Base-by-base conservation (phyloP, 2,113 vertebrate genomes). In the Podarcis cretensis region DNA sequence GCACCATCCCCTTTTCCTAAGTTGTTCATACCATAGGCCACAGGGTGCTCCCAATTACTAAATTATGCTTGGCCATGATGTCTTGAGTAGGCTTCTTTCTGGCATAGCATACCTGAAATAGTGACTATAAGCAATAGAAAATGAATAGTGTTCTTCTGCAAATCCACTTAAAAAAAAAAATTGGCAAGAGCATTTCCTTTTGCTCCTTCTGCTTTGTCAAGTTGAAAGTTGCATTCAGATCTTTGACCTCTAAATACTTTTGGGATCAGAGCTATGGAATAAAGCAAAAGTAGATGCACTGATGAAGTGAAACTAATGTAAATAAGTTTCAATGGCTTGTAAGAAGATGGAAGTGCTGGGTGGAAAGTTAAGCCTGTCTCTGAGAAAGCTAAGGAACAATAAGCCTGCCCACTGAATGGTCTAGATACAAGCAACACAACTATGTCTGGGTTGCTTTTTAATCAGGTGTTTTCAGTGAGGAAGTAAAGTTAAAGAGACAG, bases 381-480 rank as follows among this genome's bases (percentile, higher is more conserved):
- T 81, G 35, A 66, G 89, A n/a, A 78, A 87, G 35, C 59, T 14
- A 32, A 89, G 54, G 21, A 94, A 32, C 59, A 37, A 78, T 83
- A 85, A 81, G 85, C 92, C 57, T 87, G 89, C 23, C 59, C 83
- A 77, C 37, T 69, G 32, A 82, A 78, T 85, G 43, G 84, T 59
- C 43, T 83, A 32, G 27, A 79, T 59, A 65, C 32, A 85, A 81
- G 1, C 81, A 86, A 89, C 79, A 4, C 40, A 63, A 69, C 10
- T 1, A 25, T 85, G 88, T 40, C 2, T 0, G 84, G 59, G 23
- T 74, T 91, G 87, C 85, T 57, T 54, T 74, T 68, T 75, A 69
- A 6, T 71, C 82, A 30, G 73, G 27, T 27, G 25, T 10, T 84
- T 5, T 87, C 81, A n/a, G 0, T 27, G 89, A n/a, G 30, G 54